Evolutionary conservation across 2,888 invertebrate species (phyloP).

Genomic region (Chalcosyrphus nemorum): DNA sequence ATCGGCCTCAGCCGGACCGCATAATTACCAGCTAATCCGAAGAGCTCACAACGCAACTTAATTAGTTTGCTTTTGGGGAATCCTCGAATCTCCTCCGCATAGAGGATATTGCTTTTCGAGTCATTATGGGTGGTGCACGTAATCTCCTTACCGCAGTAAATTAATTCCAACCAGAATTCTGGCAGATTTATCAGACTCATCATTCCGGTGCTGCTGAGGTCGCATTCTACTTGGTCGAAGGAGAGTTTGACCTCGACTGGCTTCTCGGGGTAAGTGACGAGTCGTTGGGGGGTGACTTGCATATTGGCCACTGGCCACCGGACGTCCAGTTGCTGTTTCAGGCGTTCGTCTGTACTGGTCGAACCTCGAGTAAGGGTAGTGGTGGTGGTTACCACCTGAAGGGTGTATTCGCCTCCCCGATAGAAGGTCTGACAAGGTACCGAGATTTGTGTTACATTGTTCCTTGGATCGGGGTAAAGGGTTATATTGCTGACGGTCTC

Average conservation of each 20-base stretch:
- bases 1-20: slow-evolving; percentile 88
- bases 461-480: slow-evolving; percentile 79
- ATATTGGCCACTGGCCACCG: slow-evolving; percentile 91
- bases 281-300: slow-evolving; percentile 88
- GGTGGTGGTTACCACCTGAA: slow-evolving; percentile 78
- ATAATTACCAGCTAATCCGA: slow-evolving; percentile 92
- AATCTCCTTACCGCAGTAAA: slow-evolving; percentile 90
- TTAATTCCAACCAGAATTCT: slow-evolving; percentile 90
- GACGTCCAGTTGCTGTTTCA: slow-evolving; percentile 86
- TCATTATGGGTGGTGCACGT: slow-evolving; percentile 86
- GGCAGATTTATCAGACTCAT: slow-evolving; percentile 83
- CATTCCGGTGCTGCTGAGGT: slow-evolving; percentile 78
- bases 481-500: slow-evolving; percentile 80
- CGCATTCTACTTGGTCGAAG: slow-evolving; percentile 88
- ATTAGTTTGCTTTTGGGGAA: slow-evolving; percentile 87
- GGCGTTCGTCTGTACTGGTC: slow-evolving; percentile 76
- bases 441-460: slow-evolving; percentile 79
- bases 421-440: slow-evolving; percentile 80
- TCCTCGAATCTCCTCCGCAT: slow-evolving; percentile 90
- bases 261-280: slow-evolving; percentile 90
- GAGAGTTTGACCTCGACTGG: slow-evolving; percentile 89
- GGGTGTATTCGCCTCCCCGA: slow-evolving; percentile 79
- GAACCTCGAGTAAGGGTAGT: slow-evolving; percentile 15
- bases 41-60: slow-evolving; percentile 89
- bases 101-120: slow-evolving; percentile 85